phyloP scores from a whole-genome alignment of 2,797 vertebrate genomes.

The Parambassis ranga region DNA sequence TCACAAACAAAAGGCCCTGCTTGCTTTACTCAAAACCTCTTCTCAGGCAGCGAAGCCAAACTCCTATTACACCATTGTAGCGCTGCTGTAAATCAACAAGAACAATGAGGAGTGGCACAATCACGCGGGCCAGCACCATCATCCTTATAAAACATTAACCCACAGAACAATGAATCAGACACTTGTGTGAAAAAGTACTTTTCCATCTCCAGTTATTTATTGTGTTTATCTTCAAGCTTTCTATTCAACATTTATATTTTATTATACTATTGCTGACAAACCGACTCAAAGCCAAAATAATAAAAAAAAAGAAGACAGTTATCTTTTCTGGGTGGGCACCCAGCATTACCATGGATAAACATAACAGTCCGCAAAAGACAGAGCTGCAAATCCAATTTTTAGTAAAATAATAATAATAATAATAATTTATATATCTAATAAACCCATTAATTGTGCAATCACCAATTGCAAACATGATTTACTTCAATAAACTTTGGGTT shows the following conservation, averaged over 20 bases:
- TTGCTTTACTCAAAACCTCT: constrained; percentile 77
- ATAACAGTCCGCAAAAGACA: neutral
- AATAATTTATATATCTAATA: neutral
- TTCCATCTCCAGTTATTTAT: constrained; percentile 65
- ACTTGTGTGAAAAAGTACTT: constrained; percentile 53
- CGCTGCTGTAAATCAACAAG: constrained; percentile 77
- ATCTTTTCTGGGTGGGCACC: constrained; percentile 29
- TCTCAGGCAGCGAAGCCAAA: constrained; percentile 73
- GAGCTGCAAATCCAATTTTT: neutral
- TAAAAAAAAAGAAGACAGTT: constrained; percentile 17
- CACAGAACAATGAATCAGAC: constrained; percentile 68
- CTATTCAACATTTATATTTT: constrained; percentile 57
- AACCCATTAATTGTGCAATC: no score
- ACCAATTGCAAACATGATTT: no score
- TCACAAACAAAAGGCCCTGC: constrained; percentile 78
- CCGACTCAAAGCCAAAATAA: constrained; percentile 25
- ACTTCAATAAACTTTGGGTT: no score
- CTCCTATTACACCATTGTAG: constrained; percentile 77
- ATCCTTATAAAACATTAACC: constrained; percentile 69
- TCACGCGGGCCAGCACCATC: constrained; percentile 63
- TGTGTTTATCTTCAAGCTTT: constrained; percentile 57
- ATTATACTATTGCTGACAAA: constrained; percentile 56
- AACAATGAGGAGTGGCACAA: constrained; percentile 74
- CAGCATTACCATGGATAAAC: constrained; percentile 19
- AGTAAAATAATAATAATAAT: neutral